Percentiles rank a stretch among this genome's conserved stretches.
phyloP scores from a whole-genome alignment of 1,140 invertebrate genomes.

The Microplitis demolitor region DNA sequence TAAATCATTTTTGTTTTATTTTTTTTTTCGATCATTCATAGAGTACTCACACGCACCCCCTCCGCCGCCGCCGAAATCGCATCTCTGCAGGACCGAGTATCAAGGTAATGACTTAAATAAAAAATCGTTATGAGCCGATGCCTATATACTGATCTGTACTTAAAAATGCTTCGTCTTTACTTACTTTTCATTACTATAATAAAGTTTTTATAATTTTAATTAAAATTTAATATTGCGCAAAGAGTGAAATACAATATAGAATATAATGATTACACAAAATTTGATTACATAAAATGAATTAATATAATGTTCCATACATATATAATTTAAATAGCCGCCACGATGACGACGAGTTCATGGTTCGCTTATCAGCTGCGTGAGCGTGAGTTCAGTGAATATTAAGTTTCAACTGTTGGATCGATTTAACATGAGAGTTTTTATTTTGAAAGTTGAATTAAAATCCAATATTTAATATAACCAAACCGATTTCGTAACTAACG shows the following conservation, averaged over 20 bases:
- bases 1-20: conserved; percentile 8
- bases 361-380: too few relatives aligned
- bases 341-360: conserved; percentile 2
- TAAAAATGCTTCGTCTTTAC: not conserved
- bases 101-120: conserved; percentile 61
- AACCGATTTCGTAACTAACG: too few relatives aligned
- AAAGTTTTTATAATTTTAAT: too few relatives aligned
- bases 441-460: too few relatives aligned
- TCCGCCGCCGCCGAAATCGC: conserved; percentile 67
- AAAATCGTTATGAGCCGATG: not conserved
- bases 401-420: not conserved
- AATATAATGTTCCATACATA: not conserved
- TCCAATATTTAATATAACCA: too few relatives aligned
- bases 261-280: not conserved
- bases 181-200: not conserved
- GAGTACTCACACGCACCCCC: conserved; percentile 69
- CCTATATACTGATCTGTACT: too few relatives aligned
- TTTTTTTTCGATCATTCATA: conserved; percentile 48
- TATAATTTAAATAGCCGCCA: not conserved
- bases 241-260: not conserved
- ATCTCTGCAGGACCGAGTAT: conserved; percentile 65
- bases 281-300: not conserved
- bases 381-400: not conserved
- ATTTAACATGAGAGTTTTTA: not conserved
- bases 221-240: too few relatives aligned